phyloP scores from a whole-genome alignment of 1,140 invertebrate genomes.

The Pseudomyrmex dendroicus region DNA sequence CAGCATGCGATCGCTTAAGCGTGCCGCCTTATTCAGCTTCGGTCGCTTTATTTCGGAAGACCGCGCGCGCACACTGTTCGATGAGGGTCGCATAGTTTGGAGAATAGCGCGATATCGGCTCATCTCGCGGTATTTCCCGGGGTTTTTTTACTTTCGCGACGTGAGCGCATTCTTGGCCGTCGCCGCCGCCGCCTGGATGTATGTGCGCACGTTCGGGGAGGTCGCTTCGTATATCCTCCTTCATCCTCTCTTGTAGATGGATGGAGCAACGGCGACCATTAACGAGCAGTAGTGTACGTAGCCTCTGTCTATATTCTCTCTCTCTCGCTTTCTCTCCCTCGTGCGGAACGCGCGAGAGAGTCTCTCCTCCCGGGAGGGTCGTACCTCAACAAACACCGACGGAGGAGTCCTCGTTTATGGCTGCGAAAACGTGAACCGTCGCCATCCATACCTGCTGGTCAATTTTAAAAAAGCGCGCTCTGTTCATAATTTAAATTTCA shows the following conservation, averaged over 20 bases:
- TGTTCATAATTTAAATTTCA: slow-evolving; percentile 40
- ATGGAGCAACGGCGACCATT: slow-evolving; percentile 46
- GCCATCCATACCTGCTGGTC: slow-evolving; percentile 11
- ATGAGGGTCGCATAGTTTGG: slow-evolving; percentile 22
- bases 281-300: slow-evolving; percentile 45
- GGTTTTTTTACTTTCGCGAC: not conserved
- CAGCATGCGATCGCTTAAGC: slow-evolving; percentile 15
- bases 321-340: slow-evolving; percentile 4
- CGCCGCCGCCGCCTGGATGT: not conserved
- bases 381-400: slow-evolving; percentile 60
- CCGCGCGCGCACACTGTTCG: slow-evolving; percentile 11
- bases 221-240: not conserved
- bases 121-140: not conserved
- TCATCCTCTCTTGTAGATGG: not conserved
- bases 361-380: slow-evolving; percentile 59
- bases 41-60: slow-evolving; percentile 24
- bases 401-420: slow-evolving; percentile 60
- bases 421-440: slow-evolving; percentile 37
- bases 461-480: slow-evolving; percentile 18
- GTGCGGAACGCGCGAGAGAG: not conserved
- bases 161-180: slow-evolving; percentile 6
- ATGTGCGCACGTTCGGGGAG: not conserved
- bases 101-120: not conserved
- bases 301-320: slow-evolving; percentile 35
- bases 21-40: slow-evolving; percentile 20